Evolutionary conservation across 2,797 vertebrate genomes (phyloP), one percentile per base, ranked within the genome.

Genomic region (Neosilurus mollespiculum): DNA sequence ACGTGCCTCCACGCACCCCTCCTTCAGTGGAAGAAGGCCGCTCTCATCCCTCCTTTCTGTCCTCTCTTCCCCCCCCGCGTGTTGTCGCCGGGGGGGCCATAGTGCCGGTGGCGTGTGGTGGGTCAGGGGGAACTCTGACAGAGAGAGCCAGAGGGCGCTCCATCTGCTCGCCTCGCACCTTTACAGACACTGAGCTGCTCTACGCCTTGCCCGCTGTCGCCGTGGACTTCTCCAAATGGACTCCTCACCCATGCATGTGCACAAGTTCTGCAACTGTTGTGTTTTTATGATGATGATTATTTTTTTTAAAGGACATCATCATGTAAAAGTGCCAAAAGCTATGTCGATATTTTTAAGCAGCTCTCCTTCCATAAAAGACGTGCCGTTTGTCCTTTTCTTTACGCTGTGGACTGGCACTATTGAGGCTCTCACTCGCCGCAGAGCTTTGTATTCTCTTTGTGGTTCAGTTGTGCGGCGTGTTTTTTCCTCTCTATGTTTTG

Each of bases 211-310:
- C 87, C 89, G 91, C 91, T 89, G 84, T 73, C 89, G 91, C 90
- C 92, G 90, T 86, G 90, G 88, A 92, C 86, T 91, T 87, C 88
- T 90, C 87, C 76, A 62, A 90, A 94, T 91, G 93, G 93, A 95
- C 92, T 84, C 88, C 91, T 94, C 93, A 91, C 91, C 92, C 93
- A 92, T 94, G 95, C 95, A 95, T 95, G 95, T 93, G 93, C 93
- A 93, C 92, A 89, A 92, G 93, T 94, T 92, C 92, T 94, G 92
- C 94, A 93, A 92, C 93, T 93, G 91, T 93, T 86, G 89, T 90
- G 90, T 92, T 91, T 93, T 84, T 82, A 37, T 83, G 81, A 87
- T 81, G 80, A 85, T 82, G 73, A 85, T 82, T 18, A 64, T 78
- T 70, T 82, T 81, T 82, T 75, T 67, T 64, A 43, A 82, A 85